phyloP scores from a whole-genome alignment of 2,797 vertebrate genomes.

The Enteromius argenteus region DNA sequence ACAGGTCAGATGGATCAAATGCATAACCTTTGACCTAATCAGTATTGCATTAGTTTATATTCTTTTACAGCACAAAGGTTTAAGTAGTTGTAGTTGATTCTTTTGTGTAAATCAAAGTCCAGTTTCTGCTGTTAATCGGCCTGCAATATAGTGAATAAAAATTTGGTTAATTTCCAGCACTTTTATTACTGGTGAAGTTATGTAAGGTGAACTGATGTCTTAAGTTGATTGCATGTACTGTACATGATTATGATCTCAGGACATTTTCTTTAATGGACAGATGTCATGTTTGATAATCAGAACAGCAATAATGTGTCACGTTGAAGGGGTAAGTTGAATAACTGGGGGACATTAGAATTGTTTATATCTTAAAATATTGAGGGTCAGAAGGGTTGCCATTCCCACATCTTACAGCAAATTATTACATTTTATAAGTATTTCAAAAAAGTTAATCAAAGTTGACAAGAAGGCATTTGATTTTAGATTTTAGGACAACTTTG shows the following conservation, averaged over 20 bases:
- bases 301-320: conserved; percentile 26
- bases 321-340: not conserved
- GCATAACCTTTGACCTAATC: not conserved
- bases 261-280: not conserved
- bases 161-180: not conserved
- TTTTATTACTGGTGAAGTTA: not conserved
- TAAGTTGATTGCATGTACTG: not conserved
- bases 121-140: not conserved
- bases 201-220: not conserved
- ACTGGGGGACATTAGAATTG: not conserved
- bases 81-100: not conserved
- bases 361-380: not conserved
- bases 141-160: not conserved
- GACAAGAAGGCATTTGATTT: too few species aligned
- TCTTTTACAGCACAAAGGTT: not conserved
- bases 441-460: too few species aligned
- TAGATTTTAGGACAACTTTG: too few species aligned
- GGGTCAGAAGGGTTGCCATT: not conserved
- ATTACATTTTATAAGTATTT: not conserved
- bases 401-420: not conserved
- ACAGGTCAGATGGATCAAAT: not conserved
- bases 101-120: not conserved
- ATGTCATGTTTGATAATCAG: conserved; percentile 18
- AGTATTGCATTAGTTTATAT: not conserved
- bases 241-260: conserved; percentile 30